Conservation (phyloP, 1,140 invertebrate species). For the Artemia franciscana region DNA sequence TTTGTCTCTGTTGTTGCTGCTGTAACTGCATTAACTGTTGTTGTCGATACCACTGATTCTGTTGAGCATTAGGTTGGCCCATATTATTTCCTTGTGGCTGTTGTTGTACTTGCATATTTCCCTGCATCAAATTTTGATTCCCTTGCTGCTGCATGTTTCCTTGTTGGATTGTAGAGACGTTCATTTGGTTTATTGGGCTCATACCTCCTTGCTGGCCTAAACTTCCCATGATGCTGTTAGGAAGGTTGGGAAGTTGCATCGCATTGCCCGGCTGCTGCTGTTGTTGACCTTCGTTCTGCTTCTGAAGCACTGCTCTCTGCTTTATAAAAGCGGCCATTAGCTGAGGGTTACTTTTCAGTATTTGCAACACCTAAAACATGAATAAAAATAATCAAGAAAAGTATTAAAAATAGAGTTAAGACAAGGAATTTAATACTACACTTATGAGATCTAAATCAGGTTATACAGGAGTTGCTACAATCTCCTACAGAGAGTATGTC, state of each 20-base stretch:
- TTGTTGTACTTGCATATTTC: constrained; percentile 14
- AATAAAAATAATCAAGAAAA: too few relatives aligned
- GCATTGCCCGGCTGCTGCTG: constrained; percentile 9
- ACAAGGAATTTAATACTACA: too few relatives aligned
- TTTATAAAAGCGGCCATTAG: constrained; percentile 92
- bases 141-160: constrained; percentile 22
- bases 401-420: too few relatives aligned
- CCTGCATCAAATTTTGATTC: constrained; percentile 25
- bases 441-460: too few relatives aligned
- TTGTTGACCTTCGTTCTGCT: constrained; percentile 14
- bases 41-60: constrained; percentile 19
- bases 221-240: constrained; percentile 16
- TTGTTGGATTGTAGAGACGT: constrained; percentile 19
- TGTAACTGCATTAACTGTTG: constrained; percentile 26
- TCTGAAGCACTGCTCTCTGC: constrained; percentile 39
- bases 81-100: constrained; percentile 22
- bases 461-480: too few relatives aligned
- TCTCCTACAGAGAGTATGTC: too few relatives aligned
- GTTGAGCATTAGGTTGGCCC: constrained; percentile 19
- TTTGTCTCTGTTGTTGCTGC: constrained; percentile 23
- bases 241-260: background rate
- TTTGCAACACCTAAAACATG: constrained; percentile 41
- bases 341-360: constrained; percentile 80
- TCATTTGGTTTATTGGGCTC: constrained; percentile 8
- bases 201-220: constrained; percentile 17